Evolutionary conservation across 2,113 vertebrate genomes (phyloP), one percentile per base, ranked within the genome.

Genomic region (Epinephelus fuscoguttatus): DNA sequence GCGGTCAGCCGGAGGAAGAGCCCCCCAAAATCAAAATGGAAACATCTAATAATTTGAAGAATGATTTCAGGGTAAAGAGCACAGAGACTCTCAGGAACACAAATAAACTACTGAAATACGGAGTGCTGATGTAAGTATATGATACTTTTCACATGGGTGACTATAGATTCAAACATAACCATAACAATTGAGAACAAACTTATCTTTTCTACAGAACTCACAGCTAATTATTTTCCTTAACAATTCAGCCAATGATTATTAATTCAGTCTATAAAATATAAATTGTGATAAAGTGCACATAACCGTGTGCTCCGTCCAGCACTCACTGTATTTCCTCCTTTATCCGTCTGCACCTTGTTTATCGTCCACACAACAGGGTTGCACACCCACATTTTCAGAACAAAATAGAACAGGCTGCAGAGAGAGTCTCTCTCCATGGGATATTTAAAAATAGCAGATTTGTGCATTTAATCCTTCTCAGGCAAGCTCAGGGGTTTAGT

Each of bases 1-100:
- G 62, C 60, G 55, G 76, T 84, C 82, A 69, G 73, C 68, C 78
- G 69, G 37, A 72, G 63, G 42, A 81, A 61, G 52, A 49, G 2
- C 7, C 10, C 40, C 30, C 45, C 25, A 9, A 70, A 74, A 52
- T 70, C 52, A 13, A 67, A 73, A 80, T 33, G 27, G 57, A 75
- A 84, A 63, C 64, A 60, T 75, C 9, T 55, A 57, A 81, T 76
- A 66, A 75, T 59, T 10, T 18, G 27, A 62, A 45, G 13, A 37
- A 30, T 11, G 6, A 67, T 68, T 63, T 37, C 19, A 56, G 61
- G 30, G 1, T n/a, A 57, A 30, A 67, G n/a, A 21, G 61, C 27
- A 13, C 49, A 84, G 69, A 59, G 23, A 56, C 40, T 27, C 50
- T 62, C 23, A 42, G 18, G 27, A 75, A 42, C 25, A 72, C 70